Evolutionary conservation across 2,113 vertebrate species (phyloP), one percentile per base, ranked within the genome.

Genomic region (Neodon shergylaensis): DNA sequence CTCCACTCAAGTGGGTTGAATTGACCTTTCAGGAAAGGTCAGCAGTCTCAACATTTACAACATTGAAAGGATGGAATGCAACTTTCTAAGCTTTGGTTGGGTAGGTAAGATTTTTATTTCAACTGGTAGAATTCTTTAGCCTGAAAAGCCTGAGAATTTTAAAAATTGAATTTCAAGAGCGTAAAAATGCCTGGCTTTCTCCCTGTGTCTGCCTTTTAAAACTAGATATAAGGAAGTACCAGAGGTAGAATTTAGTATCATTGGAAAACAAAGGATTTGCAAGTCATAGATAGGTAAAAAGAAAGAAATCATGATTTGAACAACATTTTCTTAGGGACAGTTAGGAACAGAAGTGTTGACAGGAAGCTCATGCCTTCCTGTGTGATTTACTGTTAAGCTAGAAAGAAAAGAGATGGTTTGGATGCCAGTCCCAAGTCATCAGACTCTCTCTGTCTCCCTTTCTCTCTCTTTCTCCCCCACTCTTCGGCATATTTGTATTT

Each of bases 181-280:
- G 65, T 95, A 92, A 94, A 94, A 96, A 95, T 70, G 79, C 33
- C 92, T 95, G 94, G 65, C 77, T 88, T 94, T 86, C 58, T 58
- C 88, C 47, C 36, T 78, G 39, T 54, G 79, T 79, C 65, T 96
- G 92, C 36, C 66, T 96, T 92, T 97, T 85, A 79, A 95, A 96
- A 91, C 68, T 68, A 92, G 76, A 82, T 88, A 79, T 17, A 68
- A 83, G 19, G 66, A 96, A 92, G 93, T 76, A 36, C 70, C 95
- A 95, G 94, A 86, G 54, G 68, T 81, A 24, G 44, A 86, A 96
- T 97, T 94, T 95, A 97, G 74, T 85, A 94, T 63, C 58, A 22
- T 92, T 92, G 78, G 95, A 95, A 97, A 95, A 95, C 63, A 88
- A 95, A 95, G 21, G 73, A 70, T 63, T 88, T 95, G 82, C 86